Conservation (phyloP, 2,113 vertebrate species). For the Pandion haliaetus region DNA sequence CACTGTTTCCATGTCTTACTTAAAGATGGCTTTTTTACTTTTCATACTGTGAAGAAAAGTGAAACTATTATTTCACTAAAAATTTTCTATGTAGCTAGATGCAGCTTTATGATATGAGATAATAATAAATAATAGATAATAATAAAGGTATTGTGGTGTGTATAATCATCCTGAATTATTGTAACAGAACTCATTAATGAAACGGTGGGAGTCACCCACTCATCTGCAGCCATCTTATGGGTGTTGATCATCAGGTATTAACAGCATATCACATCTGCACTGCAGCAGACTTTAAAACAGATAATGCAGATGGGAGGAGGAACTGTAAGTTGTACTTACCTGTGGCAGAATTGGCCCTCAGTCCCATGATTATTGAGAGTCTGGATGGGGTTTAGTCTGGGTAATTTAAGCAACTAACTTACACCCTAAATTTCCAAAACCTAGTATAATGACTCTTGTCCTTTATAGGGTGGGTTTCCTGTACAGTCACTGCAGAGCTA, state of each 20-base stretch:
- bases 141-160: neutral
- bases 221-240: neutral
- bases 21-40: neutral
- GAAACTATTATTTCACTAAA: neutral
- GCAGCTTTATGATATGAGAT: neutral
- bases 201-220: neutral
- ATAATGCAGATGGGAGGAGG: neutral
- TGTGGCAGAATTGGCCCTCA: neutral
- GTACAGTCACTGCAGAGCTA: neutral
- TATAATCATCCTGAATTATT: neutral
- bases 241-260: neutral
- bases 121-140: neutral
- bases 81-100: neutral
- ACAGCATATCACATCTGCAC: neutral
- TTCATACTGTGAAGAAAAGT: neutral
- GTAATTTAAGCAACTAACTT: neutral
- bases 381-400: neutral
- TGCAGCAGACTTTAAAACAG: neutral
- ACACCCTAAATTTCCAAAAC: neutral
- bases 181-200: neutral
- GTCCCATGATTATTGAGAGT: neutral
- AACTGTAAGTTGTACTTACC: neutral
- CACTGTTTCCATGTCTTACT: neutral
- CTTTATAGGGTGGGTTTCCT: neutral
- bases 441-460: neutral